Conservation (phyloP, 2,113 vertebrate genomes). For the Ahaetulla prasina region DNA sequence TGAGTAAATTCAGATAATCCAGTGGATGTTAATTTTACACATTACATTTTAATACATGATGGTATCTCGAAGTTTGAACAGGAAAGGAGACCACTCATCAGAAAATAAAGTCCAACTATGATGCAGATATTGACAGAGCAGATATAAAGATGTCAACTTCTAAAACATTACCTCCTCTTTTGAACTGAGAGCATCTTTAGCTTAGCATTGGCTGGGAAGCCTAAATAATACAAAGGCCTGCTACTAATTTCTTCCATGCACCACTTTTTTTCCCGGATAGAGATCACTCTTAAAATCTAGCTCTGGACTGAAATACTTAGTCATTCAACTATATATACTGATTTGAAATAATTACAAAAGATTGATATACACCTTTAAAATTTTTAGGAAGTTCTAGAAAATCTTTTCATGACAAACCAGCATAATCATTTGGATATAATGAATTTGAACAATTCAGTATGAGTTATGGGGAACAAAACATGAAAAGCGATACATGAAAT, state of each 20-base stretch:
- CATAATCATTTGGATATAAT: constrained; percentile 44
- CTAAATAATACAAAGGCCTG: background rate
- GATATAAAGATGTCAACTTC: background rate
- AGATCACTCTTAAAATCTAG: background rate
- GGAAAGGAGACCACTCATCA: background rate
- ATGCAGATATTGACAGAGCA: background rate
- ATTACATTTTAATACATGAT: background rate
- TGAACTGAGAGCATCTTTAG: background rate
- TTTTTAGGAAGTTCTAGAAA: background rate
- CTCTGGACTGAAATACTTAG: background rate
- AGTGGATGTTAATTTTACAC: background rate
- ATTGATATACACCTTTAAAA: background rate
- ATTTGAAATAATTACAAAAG: background rate
- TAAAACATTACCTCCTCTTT: background rate
- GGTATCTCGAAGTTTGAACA: background rate
- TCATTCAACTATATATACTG: background rate
- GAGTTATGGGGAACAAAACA: constrained; percentile 27
- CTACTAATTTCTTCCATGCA: background rate
- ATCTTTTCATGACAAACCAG: background rate
- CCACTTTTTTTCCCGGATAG: background rate
- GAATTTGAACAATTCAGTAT: constrained; percentile 38
- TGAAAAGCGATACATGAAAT: constrained; percentile 27
- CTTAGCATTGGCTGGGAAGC: background rate
- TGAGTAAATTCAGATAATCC: background rate
- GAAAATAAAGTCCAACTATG: background rate